A percentile compares a stretch with the other conserved stretches of the same genome.
Evolutionary conservation across 1,140 invertebrate genomes (phyloP).

Genomic region (Onthophagus taurus): DNA sequence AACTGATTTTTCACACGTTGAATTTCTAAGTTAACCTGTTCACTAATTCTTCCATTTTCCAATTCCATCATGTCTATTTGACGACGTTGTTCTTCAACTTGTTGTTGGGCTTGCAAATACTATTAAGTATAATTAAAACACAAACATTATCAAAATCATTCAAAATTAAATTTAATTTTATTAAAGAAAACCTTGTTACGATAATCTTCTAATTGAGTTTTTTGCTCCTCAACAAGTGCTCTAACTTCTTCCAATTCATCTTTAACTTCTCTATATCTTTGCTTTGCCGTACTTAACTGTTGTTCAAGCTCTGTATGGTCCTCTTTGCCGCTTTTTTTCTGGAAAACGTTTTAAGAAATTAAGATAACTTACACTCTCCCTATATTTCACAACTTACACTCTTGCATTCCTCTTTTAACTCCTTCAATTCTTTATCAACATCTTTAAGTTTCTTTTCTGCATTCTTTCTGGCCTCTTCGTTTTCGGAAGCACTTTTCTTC

Average conservation of each 20-base stretch:
- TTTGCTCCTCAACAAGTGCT: conserved; percentile 57
- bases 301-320: conserved; percentile 55
- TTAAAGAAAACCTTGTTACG: conserved; percentile 50
- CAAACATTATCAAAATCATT: background rate
- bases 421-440: conserved; percentile 40
- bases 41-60: conserved; percentile 63
- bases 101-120: conserved; percentile 60
- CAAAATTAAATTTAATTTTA: background rate
- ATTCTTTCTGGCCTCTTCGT: conserved; percentile 42
- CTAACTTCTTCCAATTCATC: conserved; percentile 59
- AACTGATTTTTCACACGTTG: conserved; percentile 63
- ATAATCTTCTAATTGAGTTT: conserved; percentile 61
- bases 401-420: conserved; percentile 18
- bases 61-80: conserved; percentile 65
- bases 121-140: too few species aligned
- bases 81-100: conserved; percentile 61
- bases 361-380: background rate
- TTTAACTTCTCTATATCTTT: conserved; percentile 52
- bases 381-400: background rate
- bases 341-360: conserved; percentile 6
- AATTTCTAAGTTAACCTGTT: conserved; percentile 66
- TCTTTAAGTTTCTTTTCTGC: conserved; percentile 46
- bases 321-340: conserved; percentile 45
- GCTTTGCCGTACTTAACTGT: conserved; percentile 48
- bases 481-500: conserved; percentile 41